These are phyloP conservation scores for Campylomormyrus numenius DNA, from an alignment of 2,113 vertebrate species.

Conservation along the genomic window DNA sequence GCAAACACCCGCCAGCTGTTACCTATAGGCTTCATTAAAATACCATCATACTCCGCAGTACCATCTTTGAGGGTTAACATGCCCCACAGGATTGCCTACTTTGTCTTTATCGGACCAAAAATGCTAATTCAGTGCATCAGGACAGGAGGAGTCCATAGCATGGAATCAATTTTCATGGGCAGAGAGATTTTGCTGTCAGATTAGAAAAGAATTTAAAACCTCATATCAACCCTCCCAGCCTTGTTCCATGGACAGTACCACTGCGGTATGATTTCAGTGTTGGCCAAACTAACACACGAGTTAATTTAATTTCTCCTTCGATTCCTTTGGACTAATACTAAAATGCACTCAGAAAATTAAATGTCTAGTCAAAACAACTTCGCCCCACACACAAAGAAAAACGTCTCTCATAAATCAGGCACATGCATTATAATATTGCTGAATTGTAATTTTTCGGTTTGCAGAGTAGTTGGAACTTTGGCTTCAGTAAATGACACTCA, in stretches of 20 bases:
- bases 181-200: neutral
- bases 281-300: neutral
- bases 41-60: neutral
- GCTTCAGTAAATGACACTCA: slow-evolving; percentile 54
- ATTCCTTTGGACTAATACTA: neutral
- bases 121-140: neutral
- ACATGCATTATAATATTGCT: neutral
- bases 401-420: neutral
- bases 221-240: neutral
- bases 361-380: neutral
- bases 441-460: too few relatives aligned
- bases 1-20: neutral
- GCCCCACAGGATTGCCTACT: neutral
- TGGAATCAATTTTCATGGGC: neutral
- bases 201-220: neutral
- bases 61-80: neutral
- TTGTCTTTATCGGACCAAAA: neutral
- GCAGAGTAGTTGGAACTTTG: too few relatives aligned
- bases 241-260: neutral
- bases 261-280: neutral
- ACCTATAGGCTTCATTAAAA: neutral
- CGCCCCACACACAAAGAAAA: neutral
- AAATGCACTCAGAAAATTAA: neutral
- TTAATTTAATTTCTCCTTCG: neutral
- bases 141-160: neutral